Percentiles rank a stretch among this genome's conserved stretches.
phyloP scores from a whole-genome alignment of 2,797 vertebrate genomes.

The Rhinatrema bivittatum region DNA sequence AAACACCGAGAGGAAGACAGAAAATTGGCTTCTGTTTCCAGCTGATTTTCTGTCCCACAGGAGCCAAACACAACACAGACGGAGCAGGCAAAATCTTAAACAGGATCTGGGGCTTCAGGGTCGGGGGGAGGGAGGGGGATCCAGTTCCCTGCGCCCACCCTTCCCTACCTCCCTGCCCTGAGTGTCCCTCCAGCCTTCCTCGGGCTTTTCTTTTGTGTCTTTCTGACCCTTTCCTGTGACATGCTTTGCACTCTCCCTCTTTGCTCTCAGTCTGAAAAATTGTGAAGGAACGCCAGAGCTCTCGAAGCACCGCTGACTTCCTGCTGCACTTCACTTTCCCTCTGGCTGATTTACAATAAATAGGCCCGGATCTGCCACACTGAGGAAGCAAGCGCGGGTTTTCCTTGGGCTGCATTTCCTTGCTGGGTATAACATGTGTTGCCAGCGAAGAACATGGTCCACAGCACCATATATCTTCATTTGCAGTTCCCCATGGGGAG shows the following conservation, averaged over 20 bases:
- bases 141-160: background rate
- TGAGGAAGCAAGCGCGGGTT: too few relatives aligned
- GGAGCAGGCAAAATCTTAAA: conserved; percentile 60
- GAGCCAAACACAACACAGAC: conserved; percentile 67
- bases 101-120: conserved; percentile 54
- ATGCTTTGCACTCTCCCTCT: background rate
- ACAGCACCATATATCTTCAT: too few relatives aligned
- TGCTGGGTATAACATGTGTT: too few relatives aligned
- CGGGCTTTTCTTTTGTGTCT: background rate
- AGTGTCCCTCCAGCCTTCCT: background rate
- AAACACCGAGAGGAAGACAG: conserved; percentile 74
- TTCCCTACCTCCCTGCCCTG: conserved; percentile 5
- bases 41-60: conserved; percentile 70
- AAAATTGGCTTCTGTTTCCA: conserved; percentile 73
- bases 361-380: too few relatives aligned
- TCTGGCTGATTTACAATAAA: too few relatives aligned
- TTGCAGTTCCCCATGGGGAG: too few relatives aligned
- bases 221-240: background rate
- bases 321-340: too few relatives aligned
- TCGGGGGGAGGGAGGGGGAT: conserved; percentile 45
- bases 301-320: too few relatives aligned
- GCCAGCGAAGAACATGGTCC: too few relatives aligned
- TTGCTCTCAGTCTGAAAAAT: too few relatives aligned
- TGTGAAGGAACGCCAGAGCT: too few relatives aligned
- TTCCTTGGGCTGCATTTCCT: too few relatives aligned